Conservation (phyloP, 2,888 invertebrate species). For the Mellilla xanthometata region DNA sequence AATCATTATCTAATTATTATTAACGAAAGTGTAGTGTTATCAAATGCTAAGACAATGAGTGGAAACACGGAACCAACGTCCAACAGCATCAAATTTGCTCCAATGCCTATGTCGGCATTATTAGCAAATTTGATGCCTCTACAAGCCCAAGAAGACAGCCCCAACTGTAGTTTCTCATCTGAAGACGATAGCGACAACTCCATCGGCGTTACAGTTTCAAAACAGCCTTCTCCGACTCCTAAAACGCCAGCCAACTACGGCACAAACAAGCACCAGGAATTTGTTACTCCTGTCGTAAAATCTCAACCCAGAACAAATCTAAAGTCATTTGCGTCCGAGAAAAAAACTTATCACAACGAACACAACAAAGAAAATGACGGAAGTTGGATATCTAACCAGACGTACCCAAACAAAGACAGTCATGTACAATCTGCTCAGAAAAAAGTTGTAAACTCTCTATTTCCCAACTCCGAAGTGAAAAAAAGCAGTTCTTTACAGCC, state of each 20-base stretch:
- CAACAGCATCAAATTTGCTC: slow-evolving; percentile 69
- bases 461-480: slow-evolving; percentile 45
- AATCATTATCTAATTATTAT: too few species aligned
- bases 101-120: slow-evolving; percentile 74
- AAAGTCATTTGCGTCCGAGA: slow-evolving; percentile 56
- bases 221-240: slow-evolving; percentile 41
- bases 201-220: slow-evolving; percentile 49
- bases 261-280: slow-evolving; percentile 36
- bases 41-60: slow-evolving; percentile 44
- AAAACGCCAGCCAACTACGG: slow-evolving; percentile 25
- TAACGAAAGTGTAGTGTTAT: too few species aligned
- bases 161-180: slow-evolving; percentile 56
- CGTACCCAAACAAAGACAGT: slow-evolving; percentile 48
- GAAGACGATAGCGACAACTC: slow-evolving; percentile 66
- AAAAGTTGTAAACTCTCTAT: slow-evolving; percentile 27
- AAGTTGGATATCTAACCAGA: slow-evolving; percentile 44
- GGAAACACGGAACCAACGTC: slow-evolving; percentile 64
- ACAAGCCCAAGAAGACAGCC: slow-evolving; percentile 49
- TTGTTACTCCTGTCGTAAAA: slow-evolving; percentile 52
- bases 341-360: slow-evolving; percentile 43
- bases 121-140: slow-evolving; percentile 65
- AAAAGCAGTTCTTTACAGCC: slow-evolving; percentile 47
- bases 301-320: slow-evolving; percentile 40
- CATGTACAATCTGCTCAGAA: slow-evolving; percentile 40
- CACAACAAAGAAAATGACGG: slow-evolving; percentile 59